Conservation (phyloP, 2,113 vertebrate species). For the Tragelaphus imberbis region DNA sequence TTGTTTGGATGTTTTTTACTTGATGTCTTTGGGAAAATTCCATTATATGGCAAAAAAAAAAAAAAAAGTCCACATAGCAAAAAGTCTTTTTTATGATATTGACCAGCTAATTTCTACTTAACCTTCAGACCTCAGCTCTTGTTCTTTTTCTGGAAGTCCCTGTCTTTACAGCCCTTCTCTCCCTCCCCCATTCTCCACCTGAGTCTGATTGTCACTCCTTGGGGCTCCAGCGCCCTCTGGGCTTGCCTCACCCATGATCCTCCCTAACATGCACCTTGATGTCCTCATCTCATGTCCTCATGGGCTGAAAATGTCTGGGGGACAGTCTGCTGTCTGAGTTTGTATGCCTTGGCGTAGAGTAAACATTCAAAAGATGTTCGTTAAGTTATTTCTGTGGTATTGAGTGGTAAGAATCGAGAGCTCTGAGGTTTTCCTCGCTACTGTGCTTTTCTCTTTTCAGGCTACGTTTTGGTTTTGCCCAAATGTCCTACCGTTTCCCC, state of each 20-base stretch:
- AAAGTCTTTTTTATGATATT: background rate
- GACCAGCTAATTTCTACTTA: background rate
- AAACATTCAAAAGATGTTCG: background rate
- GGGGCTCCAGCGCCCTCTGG: background rate
- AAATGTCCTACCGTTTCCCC: background rate
- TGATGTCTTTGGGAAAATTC: background rate
- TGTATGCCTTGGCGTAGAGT: background rate
- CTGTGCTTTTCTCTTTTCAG: background rate
- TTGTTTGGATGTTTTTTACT: background rate
- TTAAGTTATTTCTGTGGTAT: background rate
- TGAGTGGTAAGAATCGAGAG: background rate
- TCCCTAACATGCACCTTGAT: background rate
- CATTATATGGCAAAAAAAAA: background rate
- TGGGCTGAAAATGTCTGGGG: background rate
- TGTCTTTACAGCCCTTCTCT: background rate
- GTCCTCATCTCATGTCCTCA: background rate
- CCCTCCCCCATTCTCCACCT: background rate
- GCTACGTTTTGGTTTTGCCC: background rate
- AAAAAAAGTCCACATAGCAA: background rate
- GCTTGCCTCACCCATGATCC: background rate
- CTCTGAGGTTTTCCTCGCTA: background rate
- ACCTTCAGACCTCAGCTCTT: background rate
- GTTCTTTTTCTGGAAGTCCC: background rate
- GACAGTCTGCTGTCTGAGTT: background rate
- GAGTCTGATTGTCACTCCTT: background rate